phyloP scores from a whole-genome alignment of 2,797 vertebrate genomes.

The Kryptopterus vitreolus region DNA sequence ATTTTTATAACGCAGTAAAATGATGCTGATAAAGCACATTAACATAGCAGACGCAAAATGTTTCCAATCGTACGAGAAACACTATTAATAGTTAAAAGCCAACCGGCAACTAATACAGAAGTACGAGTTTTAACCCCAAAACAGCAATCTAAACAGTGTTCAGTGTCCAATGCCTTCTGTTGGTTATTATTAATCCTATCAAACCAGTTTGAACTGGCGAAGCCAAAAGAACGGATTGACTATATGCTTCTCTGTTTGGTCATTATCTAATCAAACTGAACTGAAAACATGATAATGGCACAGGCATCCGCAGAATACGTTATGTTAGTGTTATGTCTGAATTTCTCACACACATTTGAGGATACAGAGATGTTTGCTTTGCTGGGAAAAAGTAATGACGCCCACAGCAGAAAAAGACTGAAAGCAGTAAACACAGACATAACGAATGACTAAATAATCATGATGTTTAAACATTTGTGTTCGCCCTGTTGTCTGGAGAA shows the following conservation, averaged over 20 bases:
- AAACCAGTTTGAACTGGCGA: neutral
- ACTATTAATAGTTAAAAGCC: neutral
- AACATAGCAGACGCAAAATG: neutral
- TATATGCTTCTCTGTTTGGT: neutral
- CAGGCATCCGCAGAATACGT: neutral
- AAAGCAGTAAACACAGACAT: neutral
- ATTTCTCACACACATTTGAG: constrained; percentile 15
- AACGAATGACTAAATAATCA: neutral
- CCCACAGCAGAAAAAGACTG: neutral
- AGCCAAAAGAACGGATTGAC: neutral
- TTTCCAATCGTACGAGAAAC: neutral
- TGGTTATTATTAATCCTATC: neutral
- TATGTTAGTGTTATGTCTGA: neutral
- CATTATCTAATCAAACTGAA: neutral
- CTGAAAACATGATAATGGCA: neutral
- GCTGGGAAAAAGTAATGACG: constrained; percentile 3
- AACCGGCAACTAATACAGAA: neutral
- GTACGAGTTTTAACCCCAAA: neutral
- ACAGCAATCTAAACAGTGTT: neutral
- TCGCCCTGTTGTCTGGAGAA: neutral
- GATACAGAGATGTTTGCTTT: neutral
- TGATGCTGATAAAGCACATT: neutral
- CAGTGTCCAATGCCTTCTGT: neutral
- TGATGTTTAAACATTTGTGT: neutral
- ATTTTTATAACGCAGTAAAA: neutral